Conservation (phyloP, 2,797 vertebrate genomes). For the Poeciliopsis infans region DNA sequence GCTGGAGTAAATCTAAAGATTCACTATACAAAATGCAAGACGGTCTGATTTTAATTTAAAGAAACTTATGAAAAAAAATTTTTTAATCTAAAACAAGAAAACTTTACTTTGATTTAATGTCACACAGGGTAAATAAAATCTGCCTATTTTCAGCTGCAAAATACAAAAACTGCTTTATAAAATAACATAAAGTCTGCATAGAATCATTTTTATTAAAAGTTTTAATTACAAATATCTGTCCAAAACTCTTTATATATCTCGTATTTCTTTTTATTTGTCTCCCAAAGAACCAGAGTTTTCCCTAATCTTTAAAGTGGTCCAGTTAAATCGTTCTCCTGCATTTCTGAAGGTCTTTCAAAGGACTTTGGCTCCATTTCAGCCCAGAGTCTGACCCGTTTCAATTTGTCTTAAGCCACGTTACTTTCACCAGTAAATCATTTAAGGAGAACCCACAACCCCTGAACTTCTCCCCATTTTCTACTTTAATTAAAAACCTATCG, state of each 20-base stretch:
- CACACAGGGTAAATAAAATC: no score
- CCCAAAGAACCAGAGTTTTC: neutral
- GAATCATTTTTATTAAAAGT: neutral
- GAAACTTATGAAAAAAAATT: no score
- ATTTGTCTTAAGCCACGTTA: neutral
- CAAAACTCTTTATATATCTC: neutral
- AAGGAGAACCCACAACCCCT: neutral
- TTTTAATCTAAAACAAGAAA: no score
- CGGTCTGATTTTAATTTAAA: no score
- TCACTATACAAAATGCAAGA: no score
- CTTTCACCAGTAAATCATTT: neutral
- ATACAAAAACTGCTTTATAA: neutral
- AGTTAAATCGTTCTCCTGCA: neutral
- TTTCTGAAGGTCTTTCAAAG: neutral
- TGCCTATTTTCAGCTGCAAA: neutral
- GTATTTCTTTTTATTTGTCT: neutral
- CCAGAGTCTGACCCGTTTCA: no score
- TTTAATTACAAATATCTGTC: neutral
- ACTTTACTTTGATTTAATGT: no score
- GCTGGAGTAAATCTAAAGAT: no score
- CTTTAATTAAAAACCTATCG: neutral
- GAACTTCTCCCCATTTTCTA: neutral
- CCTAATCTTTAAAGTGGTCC: neutral
- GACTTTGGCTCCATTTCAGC: neutral
- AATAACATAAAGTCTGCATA: neutral